These are phyloP conservation scores for Notodonta ziczac DNA, from an alignment of 2,888 invertebrate genomes.

Conservation along the genomic window DNA sequence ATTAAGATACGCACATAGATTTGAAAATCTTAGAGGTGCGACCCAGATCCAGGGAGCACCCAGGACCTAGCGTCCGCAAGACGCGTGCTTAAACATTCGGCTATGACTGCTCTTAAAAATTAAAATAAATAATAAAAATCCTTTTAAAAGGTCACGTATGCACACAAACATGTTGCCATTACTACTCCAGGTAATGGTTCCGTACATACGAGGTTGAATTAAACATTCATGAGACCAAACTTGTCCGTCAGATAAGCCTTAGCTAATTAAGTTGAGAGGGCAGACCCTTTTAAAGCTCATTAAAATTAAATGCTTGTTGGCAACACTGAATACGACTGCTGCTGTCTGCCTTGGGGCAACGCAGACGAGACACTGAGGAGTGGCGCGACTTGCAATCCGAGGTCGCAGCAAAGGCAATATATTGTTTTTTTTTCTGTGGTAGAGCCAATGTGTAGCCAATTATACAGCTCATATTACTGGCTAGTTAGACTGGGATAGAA, in stretches of 20 bases:
- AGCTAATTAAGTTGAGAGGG: conserved; percentile 63
- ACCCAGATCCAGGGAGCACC: no score
- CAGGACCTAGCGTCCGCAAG: no score
- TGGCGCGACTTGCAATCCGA: neutral
- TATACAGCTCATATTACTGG: no score
- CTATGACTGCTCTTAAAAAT: no score
- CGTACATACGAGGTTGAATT: conserved; percentile 33
- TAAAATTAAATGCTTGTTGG: conserved; percentile 57
- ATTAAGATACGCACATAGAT: no score
- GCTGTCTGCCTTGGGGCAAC: conserved; percentile 1
- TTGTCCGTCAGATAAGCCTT: conserved; percentile 52
- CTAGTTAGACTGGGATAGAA: no score
- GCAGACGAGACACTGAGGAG: neutral
- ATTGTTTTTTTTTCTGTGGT: no score
- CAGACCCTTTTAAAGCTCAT: conserved; percentile 60
- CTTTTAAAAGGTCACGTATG: conserved; percentile 24
- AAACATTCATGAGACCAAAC: conserved; percentile 36
- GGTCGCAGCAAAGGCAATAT: no score
- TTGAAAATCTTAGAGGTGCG: no score
- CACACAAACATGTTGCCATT: neutral
- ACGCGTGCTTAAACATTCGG: no score
- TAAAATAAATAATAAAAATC: neutral
- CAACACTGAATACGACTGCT: conserved; percentile 36
- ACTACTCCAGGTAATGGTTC: conserved; percentile 12
- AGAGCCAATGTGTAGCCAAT: no score